These are phyloP conservation scores for Eilema caniola DNA, from an alignment of 2,888 invertebrate species.

Conservation along the genomic window DNA sequence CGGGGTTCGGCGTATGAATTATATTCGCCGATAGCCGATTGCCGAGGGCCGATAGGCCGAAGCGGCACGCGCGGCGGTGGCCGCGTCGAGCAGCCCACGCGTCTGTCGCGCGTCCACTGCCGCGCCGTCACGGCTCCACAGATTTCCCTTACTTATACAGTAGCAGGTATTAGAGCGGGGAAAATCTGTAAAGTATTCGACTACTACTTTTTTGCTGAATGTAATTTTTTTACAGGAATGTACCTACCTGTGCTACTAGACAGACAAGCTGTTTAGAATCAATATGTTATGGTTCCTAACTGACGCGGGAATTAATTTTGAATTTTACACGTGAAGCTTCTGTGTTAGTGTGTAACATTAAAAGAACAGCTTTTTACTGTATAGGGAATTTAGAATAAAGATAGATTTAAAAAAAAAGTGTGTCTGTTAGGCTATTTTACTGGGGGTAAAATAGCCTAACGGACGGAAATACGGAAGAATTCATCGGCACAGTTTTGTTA, in stretches of 20 bases:
- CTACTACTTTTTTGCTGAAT: not conserved
- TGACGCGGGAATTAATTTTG: not conserved
- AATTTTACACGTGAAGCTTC: no score
- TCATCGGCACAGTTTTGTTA: no score
- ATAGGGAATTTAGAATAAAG: no score
- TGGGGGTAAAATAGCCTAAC: no score
- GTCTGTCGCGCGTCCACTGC: constrained; percentile 81
- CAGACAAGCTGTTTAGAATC: not conserved
- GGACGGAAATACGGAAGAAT: no score
- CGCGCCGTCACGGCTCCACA: constrained; percentile 63
- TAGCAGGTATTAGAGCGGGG: constrained; percentile 61
- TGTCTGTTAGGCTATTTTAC: no score
- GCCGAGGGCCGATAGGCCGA: constrained; percentile 44
- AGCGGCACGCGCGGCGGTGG: constrained; percentile 71
- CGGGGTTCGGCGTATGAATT: constrained; percentile 44
- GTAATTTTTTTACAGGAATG: not conserved
- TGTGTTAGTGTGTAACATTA: no score
- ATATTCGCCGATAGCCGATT: constrained; percentile 20
- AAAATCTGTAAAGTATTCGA: constrained; percentile 1
- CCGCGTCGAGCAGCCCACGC: constrained; percentile 84
- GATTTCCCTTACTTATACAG: constrained; percentile 60
- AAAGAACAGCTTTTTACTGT: no score
- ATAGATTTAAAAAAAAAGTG: no score
- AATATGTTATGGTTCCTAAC: not conserved
- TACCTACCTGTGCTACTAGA: not conserved